Base-by-base conservation (phyloP, 1,140 invertebrate genomes). In the Idris sp. region DNA sequence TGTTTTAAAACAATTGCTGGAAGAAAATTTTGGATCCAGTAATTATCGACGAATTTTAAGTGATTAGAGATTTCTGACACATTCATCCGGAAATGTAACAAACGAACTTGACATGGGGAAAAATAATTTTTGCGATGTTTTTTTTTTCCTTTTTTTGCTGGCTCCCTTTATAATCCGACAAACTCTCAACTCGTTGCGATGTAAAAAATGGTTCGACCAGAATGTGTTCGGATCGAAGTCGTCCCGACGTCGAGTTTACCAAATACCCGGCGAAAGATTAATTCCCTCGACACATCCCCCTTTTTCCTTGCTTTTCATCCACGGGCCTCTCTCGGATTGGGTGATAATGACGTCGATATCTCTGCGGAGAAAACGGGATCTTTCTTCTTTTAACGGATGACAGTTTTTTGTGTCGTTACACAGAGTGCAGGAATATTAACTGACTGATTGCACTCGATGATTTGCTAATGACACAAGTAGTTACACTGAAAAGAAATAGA, bases 201-300 rank as follows among this genome's bases (percentile, higher is more conserved):
- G 53, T 69, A 65, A 71, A 69, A 61, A 56, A 54, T 41, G 58
- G 22, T 11, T 61, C 43, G 56, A 16, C 40, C 35, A 8, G 25
- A 51, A 51, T 44, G 46, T 6, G 19, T 6, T 64, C 31, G 58
- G 51, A 46, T 67, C 30, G 61, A 73, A 69, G 56, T n/a, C n/a
- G n/a, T 61, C 30, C 48, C 35, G 38, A 56, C 44, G 53, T 49
- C 30, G 48, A 54, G 74, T 56, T 78, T 76, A 75, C 69, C 62
- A 68, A 76, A 78, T 72, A 65, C 49, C 46, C 77, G 69, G 48
- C 71, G 59, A 61, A 53, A 74, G 77, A 77, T 77, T 79, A 77
- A 79, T 77, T 77, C 74, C 59, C 51, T 62, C 56, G 59, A 30
- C 64, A 26, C 54, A 41, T 64, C 36, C 43, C 72, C 19, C 56